Percentiles rank a stretch among this genome's conserved stretches.
phyloP scores from a whole-genome alignment of 2,113 vertebrate genomes.

The Caloenas nicobarica region DNA sequence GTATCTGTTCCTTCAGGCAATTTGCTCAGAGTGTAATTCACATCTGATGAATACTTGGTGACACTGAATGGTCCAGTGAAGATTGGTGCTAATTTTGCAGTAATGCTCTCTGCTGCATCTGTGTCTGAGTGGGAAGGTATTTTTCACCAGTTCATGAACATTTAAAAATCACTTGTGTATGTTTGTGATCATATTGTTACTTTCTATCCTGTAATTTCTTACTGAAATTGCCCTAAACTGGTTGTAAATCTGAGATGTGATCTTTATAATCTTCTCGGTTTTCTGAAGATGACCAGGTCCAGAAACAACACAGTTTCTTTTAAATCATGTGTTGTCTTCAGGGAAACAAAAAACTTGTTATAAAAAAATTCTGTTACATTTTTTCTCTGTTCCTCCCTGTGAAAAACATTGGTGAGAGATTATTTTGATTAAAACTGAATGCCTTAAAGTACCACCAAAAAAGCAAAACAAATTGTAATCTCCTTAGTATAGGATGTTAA shows the following conservation, averaged over 20 bases:
- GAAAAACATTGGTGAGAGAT: neutral
- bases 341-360: neutral
- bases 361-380: neutral
- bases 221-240: neutral
- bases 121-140: neutral
- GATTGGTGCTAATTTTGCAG: constrained; percentile 43
- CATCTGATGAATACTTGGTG: constrained; percentile 54
- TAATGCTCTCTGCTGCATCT: neutral
- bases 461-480: neutral
- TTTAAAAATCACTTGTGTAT: neutral
- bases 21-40: constrained; percentile 58
- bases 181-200: neutral
- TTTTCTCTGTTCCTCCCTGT: neutral
- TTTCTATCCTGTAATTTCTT: neutral
- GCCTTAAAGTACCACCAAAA: neutral
- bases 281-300: neutral
- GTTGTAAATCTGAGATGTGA: neutral
- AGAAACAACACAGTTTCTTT: neutral
- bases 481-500: neutral
- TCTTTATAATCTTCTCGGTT: neutral
- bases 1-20: constrained; percentile 52
- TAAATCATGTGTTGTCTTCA: neutral
- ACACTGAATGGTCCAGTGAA: constrained; percentile 58
- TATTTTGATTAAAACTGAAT: neutral
- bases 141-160: neutral